A percentile compares a stretch with the other conserved stretches of the same genome.
Conservation (phyloP, 1,140 invertebrate species). For the Heliconius congener region DNA sequence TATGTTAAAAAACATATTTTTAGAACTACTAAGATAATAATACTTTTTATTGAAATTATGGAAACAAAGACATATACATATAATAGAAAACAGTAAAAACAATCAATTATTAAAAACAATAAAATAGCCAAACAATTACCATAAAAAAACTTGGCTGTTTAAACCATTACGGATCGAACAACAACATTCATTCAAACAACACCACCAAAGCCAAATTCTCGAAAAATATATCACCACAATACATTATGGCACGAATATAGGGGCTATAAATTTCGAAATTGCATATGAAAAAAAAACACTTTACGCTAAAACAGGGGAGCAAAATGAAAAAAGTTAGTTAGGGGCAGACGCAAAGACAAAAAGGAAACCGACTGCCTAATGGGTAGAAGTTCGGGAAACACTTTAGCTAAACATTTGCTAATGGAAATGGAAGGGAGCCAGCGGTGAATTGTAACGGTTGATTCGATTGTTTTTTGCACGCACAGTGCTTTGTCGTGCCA, state of each 20-base stretch:
- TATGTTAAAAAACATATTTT: no score
- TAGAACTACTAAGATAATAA: no score
- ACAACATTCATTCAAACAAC: neutral
- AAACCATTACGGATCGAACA: neutral
- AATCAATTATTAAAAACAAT: neutral
- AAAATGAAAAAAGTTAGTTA: slow-evolving; percentile 67
- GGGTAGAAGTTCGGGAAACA: slow-evolving; percentile 74
- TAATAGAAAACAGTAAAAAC: neutral
- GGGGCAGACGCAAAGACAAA: slow-evolving; percentile 71
- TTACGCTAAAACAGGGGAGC: slow-evolving; percentile 45
- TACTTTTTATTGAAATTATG: no score
- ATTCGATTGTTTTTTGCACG: slow-evolving; percentile 70
- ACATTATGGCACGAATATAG: slow-evolving; percentile 1
- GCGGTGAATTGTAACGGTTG: slow-evolving; percentile 48
- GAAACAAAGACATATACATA: no score
- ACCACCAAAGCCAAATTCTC: neutral
- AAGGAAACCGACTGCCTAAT: slow-evolving; percentile 65
- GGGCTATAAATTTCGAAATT: slow-evolving; percentile 1
- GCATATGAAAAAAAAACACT: slow-evolving; percentile 50
- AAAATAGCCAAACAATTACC: neutral
- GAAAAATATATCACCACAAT: neutral
- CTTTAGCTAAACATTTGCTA: slow-evolving; percentile 78
- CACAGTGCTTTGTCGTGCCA: slow-evolving; percentile 38
- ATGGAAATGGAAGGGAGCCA: slow-evolving; percentile 78
- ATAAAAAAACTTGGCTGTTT: neutral